phyloP scores from a whole-genome alignment of 2,888 invertebrate genomes.

The Nephrotoma flavescens region DNA sequence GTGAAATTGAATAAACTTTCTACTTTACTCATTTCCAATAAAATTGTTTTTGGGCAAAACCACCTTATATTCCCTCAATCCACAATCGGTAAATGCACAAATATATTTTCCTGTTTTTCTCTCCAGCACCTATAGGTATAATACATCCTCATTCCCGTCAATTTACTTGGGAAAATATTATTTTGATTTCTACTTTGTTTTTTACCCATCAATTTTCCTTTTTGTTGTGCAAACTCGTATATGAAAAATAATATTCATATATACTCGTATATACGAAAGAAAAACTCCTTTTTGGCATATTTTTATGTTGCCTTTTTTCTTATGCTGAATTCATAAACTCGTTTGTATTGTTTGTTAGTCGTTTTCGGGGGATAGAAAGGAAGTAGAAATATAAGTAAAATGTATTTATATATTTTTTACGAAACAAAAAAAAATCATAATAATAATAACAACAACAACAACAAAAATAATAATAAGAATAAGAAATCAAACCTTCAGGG shows the following conservation, averaged over 20 bases:
- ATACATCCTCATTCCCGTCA: background rate
- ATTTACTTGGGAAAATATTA: background rate
- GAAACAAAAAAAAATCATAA: background rate
- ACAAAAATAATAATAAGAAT: background rate
- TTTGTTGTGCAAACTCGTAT: background rate
- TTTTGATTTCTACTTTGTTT: background rate
- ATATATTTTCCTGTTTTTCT: background rate
- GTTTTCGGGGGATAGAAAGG: background rate
- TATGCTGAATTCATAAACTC: background rate
- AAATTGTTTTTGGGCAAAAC: background rate
- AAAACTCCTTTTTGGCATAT: background rate
- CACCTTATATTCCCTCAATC: background rate
- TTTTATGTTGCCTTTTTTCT: background rate
- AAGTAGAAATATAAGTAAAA: background rate
- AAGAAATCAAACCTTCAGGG: background rate
- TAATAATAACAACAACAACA: background rate
- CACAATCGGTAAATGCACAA: background rate
- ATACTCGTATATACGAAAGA: background rate
- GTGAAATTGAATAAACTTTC: constrained; percentile 27
- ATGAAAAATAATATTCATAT: background rate
- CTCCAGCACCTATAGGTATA: background rate
- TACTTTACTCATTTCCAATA: constrained; percentile 6
- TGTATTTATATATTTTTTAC: background rate
- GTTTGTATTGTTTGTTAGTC: background rate
- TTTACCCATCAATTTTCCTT: background rate